Evolutionary conservation across 2,888 invertebrate species (phyloP).

Genomic region (Poecilus cupreus): DNA sequence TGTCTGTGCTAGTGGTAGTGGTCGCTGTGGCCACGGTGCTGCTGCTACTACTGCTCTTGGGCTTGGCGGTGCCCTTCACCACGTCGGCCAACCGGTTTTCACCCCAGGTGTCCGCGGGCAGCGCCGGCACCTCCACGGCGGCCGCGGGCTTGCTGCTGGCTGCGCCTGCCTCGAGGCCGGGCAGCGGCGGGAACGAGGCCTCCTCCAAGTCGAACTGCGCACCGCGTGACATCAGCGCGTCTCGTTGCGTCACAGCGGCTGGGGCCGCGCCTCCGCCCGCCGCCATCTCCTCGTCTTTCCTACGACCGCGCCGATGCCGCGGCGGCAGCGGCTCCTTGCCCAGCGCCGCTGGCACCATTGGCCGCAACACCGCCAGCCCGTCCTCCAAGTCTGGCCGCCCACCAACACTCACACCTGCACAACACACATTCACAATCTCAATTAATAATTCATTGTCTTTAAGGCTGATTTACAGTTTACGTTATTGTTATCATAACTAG

Average conservation of each 20-base stretch:
- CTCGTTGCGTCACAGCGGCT: slow-evolving; percentile 67
- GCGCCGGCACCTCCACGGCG: slow-evolving; percentile 64
- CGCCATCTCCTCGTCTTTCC: slow-evolving; percentile 70
- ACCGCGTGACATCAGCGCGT: slow-evolving; percentile 70
- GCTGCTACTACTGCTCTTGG: slow-evolving; percentile 69
- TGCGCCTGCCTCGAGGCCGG: slow-evolving; percentile 71
- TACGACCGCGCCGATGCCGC: slow-evolving; percentile 72
- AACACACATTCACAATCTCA: slow-evolving; percentile 20
- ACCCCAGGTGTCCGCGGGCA: slow-evolving; percentile 70
- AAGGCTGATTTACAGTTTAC: too few relatives aligned
- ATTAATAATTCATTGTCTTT: too few relatives aligned
- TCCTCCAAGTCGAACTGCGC: slow-evolving; percentile 87
- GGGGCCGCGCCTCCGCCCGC: slow-evolving; percentile 62
- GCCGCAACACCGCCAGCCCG: slow-evolving; percentile 34
- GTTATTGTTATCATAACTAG: too few relatives aligned
- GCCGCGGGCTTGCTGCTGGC: slow-evolving; percentile 61
- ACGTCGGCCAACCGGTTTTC: slow-evolving; percentile 85
- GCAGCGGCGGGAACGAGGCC: slow-evolving; percentile 87
- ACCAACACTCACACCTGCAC: slow-evolving; percentile 21
- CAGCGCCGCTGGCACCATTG: slow-evolving; percentile 47
- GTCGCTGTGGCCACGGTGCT: slow-evolving; percentile 61
- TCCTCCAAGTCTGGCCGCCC: slow-evolving; percentile 38
- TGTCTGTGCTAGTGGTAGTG: slow-evolving; percentile 60
- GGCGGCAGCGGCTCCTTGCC: slow-evolving; percentile 71
- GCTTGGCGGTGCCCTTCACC: slow-evolving; percentile 83